These are phyloP conservation scores for Trypoxylus dichotomus DNA, from an alignment of 1,140 invertebrate genomes.

Conservation along the genomic window DNA sequence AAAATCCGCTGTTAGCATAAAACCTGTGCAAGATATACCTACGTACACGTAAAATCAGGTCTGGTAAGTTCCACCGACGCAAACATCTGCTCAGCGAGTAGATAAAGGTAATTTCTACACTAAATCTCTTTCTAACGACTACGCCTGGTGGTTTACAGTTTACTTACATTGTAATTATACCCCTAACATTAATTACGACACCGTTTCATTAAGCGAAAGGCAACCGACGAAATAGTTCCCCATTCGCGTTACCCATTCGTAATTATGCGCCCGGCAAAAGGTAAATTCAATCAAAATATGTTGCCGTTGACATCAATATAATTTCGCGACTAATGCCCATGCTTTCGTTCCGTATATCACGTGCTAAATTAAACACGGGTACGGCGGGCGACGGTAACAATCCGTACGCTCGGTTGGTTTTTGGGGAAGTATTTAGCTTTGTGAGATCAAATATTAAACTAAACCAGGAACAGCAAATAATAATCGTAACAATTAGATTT, in stretches of 20 bases:
- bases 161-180: constrained; percentile 15
- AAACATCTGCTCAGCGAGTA: neutral
- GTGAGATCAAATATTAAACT: too few relatives aligned
- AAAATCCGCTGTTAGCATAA: too few relatives aligned
- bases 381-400: too few relatives aligned
- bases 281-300: constrained; percentile 25
- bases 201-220: constrained; percentile 9
- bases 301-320: neutral
- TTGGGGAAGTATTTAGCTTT: neutral
- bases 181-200: constrained; percentile 9
- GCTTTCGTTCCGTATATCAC: neutral
- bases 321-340: neutral
- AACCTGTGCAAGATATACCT: too few relatives aligned
- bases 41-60: too few relatives aligned
- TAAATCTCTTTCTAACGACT: constrained; percentile 13
- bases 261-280: neutral
- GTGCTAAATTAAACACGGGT: neutral
- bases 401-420: too few relatives aligned
- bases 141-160: neutral
- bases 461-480: too few relatives aligned
- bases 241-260: neutral
- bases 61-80: too few relatives aligned
- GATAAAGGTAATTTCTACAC: neutral
- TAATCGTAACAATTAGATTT: too few relatives aligned
- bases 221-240: neutral